phyloP scores from a whole-genome alignment of 2,797 vertebrate genomes.

The Australoheros facetus region DNA sequence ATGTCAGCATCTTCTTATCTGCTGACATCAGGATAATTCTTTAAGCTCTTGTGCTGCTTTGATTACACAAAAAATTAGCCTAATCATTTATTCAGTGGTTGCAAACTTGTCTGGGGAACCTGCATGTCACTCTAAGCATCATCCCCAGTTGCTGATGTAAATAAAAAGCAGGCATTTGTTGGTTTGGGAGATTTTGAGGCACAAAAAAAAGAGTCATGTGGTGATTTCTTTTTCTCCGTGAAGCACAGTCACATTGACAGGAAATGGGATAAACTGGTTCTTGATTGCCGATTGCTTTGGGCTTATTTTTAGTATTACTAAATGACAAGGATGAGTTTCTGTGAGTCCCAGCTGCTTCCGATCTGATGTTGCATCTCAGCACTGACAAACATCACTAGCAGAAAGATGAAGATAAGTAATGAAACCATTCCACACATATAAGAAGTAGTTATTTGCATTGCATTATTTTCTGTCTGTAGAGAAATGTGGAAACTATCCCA shows the following conservation, averaged over 20 bases:
- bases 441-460: too few relatives aligned
- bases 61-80: neutral
- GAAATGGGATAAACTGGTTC: neutral
- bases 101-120: neutral
- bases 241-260: neutral
- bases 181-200: neutral
- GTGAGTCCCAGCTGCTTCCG: slow-evolving; percentile 44
- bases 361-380: neutral
- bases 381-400: neutral
- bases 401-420: neutral
- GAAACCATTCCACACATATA: neutral
- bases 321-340: slow-evolving; percentile 30
- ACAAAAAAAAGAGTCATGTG: neutral
- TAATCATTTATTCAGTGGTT: neutral
- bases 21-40: slow-evolving; percentile 24
- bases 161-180: neutral
- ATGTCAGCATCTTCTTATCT: slow-evolving; percentile 23
- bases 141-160: neutral
- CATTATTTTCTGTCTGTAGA: neutral
- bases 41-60: neutral
- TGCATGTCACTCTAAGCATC: slow-evolving; percentile 19
- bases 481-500: neutral
- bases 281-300: slow-evolving; percentile 4
- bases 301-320: slow-evolving; percentile 30
- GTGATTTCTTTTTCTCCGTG: neutral